Percentiles rank a stretch among this genome's conserved stretches.
Conservation (phyloP, 2,797 vertebrate species). For the Pseudochirops corinnae region DNA sequence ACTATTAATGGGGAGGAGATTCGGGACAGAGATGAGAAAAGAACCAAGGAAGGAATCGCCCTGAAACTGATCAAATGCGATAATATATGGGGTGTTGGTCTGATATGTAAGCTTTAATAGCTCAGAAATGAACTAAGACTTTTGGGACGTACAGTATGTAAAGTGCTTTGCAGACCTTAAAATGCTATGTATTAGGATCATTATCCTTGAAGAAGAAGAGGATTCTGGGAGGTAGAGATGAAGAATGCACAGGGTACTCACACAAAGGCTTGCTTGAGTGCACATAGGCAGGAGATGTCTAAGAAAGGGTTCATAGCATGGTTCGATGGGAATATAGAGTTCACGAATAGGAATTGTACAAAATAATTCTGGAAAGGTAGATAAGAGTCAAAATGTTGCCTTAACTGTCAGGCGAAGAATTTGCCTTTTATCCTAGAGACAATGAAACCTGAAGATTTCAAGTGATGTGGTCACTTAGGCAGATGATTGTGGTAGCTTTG, state of each 20-base stretch:
- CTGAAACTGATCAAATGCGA: neutral
- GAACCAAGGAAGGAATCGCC: neutral
- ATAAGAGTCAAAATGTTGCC: neutral
- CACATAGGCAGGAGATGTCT: neutral
- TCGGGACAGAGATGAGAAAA: neutral
- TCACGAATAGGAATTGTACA: neutral
- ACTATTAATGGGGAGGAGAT: neutral
- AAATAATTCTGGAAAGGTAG: slow-evolving; percentile 10
- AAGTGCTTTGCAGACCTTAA: neutral
- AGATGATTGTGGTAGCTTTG: neutral
- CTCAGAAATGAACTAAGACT: neutral
- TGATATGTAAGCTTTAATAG: neutral
- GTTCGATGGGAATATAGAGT: neutral
- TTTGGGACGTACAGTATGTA: neutral
- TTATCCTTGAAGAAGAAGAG: neutral
- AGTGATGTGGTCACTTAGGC: neutral
- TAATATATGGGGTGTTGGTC: neutral
- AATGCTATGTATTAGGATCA: neutral
- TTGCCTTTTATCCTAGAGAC: neutral
- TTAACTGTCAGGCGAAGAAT: neutral
- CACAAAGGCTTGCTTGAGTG: neutral
- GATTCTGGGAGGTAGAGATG: neutral
- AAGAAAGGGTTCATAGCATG: neutral
- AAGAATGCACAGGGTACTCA: neutral
- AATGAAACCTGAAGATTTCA: neutral